These are phyloP conservation scores for Pterostichus niger DNA, from an alignment of 2,888 invertebrate genomes.

Conservation along the genomic window DNA sequence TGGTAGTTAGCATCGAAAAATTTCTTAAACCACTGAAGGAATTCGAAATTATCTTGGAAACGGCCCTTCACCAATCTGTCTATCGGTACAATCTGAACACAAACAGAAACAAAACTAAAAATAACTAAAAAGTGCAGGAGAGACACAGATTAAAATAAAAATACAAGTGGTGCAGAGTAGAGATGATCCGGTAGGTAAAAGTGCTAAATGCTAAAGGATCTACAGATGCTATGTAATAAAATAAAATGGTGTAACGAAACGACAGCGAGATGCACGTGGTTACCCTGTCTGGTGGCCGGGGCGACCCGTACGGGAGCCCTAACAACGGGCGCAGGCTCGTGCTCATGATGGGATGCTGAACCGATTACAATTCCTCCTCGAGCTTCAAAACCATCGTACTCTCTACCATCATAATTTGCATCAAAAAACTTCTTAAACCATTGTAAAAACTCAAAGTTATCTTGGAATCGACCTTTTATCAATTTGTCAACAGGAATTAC, in stretches of 20 bases:
- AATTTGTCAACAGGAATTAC: constrained; percentile 99
- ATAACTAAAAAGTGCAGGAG: constrained; percentile 63
- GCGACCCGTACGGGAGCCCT: constrained; percentile 69
- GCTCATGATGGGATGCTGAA: constrained; percentile 79
- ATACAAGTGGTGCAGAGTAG: not conserved
- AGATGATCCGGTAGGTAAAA: not conserved
- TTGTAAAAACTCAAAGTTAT: constrained; percentile 99
- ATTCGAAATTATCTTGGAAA: constrained; percentile 99
- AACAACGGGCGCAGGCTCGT: constrained; percentile 73
- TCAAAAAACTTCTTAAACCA: constrained; percentile 99
- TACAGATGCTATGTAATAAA: not conserved
- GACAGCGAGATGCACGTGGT: constrained; percentile 69
- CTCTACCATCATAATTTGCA: constrained; percentile 98
- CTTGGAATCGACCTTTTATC: constrained; percentile 99
- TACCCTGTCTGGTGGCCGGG: constrained; percentile 71
- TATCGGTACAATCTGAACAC: constrained; percentile 90
- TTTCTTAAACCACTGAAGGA: constrained; percentile 99
- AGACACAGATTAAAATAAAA: constrained; percentile 13
- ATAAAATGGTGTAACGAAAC: constrained; percentile 22
- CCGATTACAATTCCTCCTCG: constrained; percentile 91
- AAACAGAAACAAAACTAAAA: constrained; percentile 66
- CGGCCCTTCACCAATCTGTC: constrained; percentile 98
- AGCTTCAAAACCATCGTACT: constrained; percentile 95
- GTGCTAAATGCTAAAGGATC: not conserved
- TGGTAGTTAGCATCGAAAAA: constrained; percentile 99